phyloP scores from a whole-genome alignment of 2,113 vertebrate species.

The Eudyptes chrysolophus region DNA sequence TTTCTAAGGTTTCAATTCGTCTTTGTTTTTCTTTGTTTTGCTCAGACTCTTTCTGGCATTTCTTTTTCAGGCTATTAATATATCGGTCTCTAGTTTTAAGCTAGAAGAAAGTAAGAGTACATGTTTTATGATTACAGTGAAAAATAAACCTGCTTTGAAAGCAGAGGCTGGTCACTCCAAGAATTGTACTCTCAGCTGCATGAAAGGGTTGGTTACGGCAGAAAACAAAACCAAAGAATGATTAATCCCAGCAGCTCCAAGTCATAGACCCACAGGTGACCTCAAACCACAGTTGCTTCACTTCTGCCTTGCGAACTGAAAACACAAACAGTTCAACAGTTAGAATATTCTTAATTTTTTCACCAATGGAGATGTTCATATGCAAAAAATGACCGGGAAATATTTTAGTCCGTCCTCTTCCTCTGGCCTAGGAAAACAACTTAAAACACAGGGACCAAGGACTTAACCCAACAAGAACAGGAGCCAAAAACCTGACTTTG shows the following conservation, averaged over 20 bases:
- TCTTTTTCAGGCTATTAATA: slow-evolving; percentile 94
- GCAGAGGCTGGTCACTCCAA: background rate
- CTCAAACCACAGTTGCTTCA: background rate
- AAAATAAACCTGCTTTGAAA: background rate
- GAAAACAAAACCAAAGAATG: background rate
- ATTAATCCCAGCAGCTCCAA: background rate
- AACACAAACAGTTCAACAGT: background rate
- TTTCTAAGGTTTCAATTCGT: slow-evolving; percentile 94
- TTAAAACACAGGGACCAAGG: background rate
- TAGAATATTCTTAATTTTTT: background rate
- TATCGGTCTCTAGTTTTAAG: slow-evolving; percentile 96
- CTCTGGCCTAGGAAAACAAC: background rate
- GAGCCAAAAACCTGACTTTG: background rate
- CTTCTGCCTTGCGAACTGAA: background rate
- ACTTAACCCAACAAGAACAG: background rate
- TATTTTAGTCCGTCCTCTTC: background rate
- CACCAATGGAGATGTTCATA: background rate
- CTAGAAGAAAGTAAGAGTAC: slow-evolving; percentile 72
- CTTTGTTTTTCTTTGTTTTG: slow-evolving; percentile 92
- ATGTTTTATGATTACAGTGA: background rate
- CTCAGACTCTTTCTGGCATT: slow-evolving; percentile 89
- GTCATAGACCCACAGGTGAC: background rate
- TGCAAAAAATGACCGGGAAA: background rate
- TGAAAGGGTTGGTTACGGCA: background rate
- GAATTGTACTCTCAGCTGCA: background rate